Conservation (phyloP, 2,888 invertebrate species). For the Coleophora flavipennella region DNA sequence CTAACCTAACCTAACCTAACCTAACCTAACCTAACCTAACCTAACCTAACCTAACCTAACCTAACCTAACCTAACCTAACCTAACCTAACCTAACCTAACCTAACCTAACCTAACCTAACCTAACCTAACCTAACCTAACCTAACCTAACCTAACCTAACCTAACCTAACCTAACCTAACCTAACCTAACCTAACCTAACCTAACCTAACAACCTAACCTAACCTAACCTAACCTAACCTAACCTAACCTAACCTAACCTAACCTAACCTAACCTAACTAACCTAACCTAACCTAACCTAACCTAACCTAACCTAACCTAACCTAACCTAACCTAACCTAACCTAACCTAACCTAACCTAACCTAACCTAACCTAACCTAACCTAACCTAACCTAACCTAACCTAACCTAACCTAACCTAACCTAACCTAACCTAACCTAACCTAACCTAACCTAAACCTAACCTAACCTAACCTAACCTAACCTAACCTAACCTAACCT, state of each 20-base stretch:
- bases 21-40: conserved; percentile 9
- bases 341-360: conserved; percentile 10
- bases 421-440: conserved; percentile 8
- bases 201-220: conserved; percentile 17
- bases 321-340: conserved; percentile 11
- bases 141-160: conserved; percentile 11
- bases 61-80: conserved; percentile 9
- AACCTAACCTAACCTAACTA: conserved; percentile 9
- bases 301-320: conserved; percentile 11
- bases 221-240: conserved; percentile 15
- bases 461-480: conserved; percentile 11
- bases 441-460: conserved; percentile 11
- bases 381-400: conserved; percentile 11
- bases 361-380: conserved; percentile 7
- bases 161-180: conserved; percentile 12
- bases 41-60: conserved; percentile 9
- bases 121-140: conserved; percentile 8
- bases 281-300: conserved; percentile 11
- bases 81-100: conserved; percentile 9
- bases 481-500: conserved; percentile 12
- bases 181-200: conserved; percentile 14
- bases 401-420: conserved; percentile 12
- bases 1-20: conserved; percentile 9
- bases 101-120: conserved; percentile 8
- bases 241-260: conserved; percentile 8